Base-by-base conservation (phyloP, 1,140 invertebrate genomes). In the Tetragonula clypearis region DNA sequence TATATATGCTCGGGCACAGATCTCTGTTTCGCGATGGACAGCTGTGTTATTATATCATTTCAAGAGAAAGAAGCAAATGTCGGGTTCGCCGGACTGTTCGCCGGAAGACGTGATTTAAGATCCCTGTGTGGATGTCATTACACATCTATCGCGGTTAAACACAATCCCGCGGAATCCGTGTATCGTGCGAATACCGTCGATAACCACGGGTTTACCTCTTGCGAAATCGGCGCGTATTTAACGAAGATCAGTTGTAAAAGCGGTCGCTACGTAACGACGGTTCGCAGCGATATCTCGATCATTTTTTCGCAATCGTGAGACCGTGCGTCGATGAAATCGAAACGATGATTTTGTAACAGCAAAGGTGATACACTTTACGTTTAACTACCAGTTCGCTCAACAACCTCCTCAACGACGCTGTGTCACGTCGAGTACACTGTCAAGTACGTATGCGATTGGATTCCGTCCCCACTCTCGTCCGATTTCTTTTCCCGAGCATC, bases 31-130 rank as follows among this genome's bases (percentile, higher is more conserved):
- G 55, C 82, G 66, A 75, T 68, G 58, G 81, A 81, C 88, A 85
- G 68, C 86, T 79, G 72, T 86, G 35, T 87, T 80, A 90, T 90
- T 90, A 90, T 87, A 73, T 84, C 82, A 82, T 90, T 90, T 81
- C 80, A 65, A 58, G 11, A 41, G 81, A 55, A 82, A 71, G 77
- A 81, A 78, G 73, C 85, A 86, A 90, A 85, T 85, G 66, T 49
- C 30, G 66, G 87, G 72, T 89, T 87, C 62, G 79, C 69, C 74
- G 35, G n/a, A 19, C 82, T 49, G 41, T 49, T 49, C 53, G 85
- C 87, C 88, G 86, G 82, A 89, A 89, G 88, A 88, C 71, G 60
- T 79, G 77, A 84, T 89, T 86, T 86, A 82, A 77, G 60, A 79
- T 53, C 17, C 19, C 69, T 35, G 21, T 58, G 75, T 78, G 41